Conservation (phyloP, 1,140 invertebrate species). For the Streblospio benedicti region DNA sequence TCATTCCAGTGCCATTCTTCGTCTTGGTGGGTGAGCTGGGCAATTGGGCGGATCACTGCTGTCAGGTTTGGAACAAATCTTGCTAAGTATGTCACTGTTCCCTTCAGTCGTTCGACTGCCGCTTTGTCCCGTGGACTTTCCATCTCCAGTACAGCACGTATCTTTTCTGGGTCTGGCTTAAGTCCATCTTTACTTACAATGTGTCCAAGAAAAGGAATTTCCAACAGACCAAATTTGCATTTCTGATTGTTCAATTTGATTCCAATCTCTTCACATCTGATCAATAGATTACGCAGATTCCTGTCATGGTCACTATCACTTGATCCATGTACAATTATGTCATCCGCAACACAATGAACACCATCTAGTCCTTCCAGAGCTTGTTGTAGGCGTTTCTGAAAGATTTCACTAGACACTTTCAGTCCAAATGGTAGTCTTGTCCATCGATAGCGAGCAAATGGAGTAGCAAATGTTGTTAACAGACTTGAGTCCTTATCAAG, state of each 20-base stretch:
- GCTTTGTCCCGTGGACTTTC: conserved; percentile 15
- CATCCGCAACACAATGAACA: conserved; percentile 41
- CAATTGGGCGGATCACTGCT: neutral
- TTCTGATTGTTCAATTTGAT: conserved; percentile 42
- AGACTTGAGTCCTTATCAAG: conserved; percentile 24
- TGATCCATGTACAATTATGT: conserved; percentile 3
- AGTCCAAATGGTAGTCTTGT: conserved; percentile 22
- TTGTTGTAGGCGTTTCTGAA: conserved; percentile 30
- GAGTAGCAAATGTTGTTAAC: conserved; percentile 23
- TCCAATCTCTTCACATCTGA: conserved; percentile 30
- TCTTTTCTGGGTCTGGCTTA: conserved; percentile 37
- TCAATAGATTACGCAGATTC: conserved; percentile 27
- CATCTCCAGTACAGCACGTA: conserved; percentile 33
- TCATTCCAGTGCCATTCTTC: conserved; percentile 16
- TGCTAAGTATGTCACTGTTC: conserved; percentile 25
- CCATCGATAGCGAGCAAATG: conserved; percentile 22
- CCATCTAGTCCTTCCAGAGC: conserved; percentile 35
- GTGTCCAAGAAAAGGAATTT: conserved; percentile 19
- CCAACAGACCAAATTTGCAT: neutral
- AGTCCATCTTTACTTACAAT: conserved; percentile 42
- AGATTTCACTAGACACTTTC: conserved; percentile 28
- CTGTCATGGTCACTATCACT: neutral
- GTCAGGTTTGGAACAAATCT: conserved; percentile 20
- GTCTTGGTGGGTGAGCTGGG: conserved; percentile 34
- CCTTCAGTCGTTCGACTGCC: conserved; percentile 22